These are phyloP conservation scores for Halichoeres trimaculatus DNA, from an alignment of 2,113 vertebrate genomes.

Conservation along the genomic window DNA sequence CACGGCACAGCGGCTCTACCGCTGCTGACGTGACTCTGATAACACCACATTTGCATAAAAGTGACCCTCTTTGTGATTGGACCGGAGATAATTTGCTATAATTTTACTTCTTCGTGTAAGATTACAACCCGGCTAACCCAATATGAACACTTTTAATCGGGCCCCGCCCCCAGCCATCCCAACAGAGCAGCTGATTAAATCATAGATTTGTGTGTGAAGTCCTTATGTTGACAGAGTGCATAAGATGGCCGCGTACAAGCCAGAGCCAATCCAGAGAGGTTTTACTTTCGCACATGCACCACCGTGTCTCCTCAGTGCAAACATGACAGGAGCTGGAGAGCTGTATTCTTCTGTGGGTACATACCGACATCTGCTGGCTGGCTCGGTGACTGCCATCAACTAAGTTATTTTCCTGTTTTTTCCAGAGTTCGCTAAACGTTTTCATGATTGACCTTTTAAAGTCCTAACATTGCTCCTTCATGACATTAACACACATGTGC, in stretches of 20 bases:
- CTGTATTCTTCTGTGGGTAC: conserved; percentile 10
- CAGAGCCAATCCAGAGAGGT: conserved; percentile 80
- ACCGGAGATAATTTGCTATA: conserved; percentile 26
- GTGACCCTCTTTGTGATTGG: conserved; percentile 80
- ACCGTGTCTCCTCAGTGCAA: conserved; percentile 47
- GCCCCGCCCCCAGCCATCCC: background rate
- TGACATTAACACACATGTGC: too few relatives aligned
- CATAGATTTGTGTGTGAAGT: conserved; percentile 26
- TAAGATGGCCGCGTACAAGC: conserved; percentile 84
- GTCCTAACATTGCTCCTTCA: too few relatives aligned
- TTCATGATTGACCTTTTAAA: background rate
- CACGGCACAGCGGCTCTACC: conserved; percentile 79
- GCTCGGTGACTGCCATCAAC: background rate
- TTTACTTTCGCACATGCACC: conserved; percentile 76
- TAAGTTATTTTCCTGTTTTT: background rate
- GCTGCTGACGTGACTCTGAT: conserved; percentile 82
- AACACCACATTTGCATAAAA: conserved; percentile 82
- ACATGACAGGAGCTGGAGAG: conserved; percentile 47
- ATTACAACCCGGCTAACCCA: background rate
- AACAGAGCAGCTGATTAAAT: conserved; percentile 13
- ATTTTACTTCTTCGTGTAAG: background rate
- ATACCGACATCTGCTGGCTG: conserved; percentile 68
- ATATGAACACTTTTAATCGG: background rate
- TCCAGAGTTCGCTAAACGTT: too few relatives aligned
- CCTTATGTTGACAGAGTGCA: conserved; percentile 66